Percentiles rank a stretch among this genome's conserved stretches.
These are phyloP conservation scores for Chloebia gouldiae DNA, from an alignment of 2,113 vertebrate species.

Conservation along the genomic window DNA sequence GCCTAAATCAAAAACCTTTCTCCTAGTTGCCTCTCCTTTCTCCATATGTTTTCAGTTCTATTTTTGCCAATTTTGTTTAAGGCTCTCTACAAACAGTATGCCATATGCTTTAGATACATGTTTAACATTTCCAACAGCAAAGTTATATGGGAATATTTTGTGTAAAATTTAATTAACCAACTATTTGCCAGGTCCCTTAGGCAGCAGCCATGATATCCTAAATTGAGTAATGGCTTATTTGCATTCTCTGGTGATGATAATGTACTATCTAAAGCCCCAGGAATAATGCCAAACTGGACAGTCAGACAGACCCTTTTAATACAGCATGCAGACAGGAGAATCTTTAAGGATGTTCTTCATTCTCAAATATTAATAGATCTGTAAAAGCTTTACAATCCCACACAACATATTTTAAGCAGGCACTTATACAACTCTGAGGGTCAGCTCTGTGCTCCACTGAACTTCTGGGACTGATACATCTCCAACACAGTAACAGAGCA, in stretches of 20 bases:
- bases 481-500: neutral
- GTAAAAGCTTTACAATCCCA: neutral
- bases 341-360: neutral
- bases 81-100: neutral
- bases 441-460: neutral
- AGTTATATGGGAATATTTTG: neutral
- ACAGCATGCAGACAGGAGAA: neutral
- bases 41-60: neutral
- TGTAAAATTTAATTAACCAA: neutral
- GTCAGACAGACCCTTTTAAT: neutral
- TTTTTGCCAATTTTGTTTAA: constrained; percentile 3
- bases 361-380: neutral
- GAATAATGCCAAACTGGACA: neutral
- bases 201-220: neutral
- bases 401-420: neutral
- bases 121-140: neutral
- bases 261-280: neutral
- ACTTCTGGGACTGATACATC: neutral
- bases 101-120: neutral
- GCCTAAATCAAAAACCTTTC: neutral
- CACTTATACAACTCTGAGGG: neutral
- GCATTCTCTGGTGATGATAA: neutral
- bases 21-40: neutral
- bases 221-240: neutral
- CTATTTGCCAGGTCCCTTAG: neutral